A percentile compares a stretch with the other conserved stretches of the same genome.
phyloP scores from a whole-genome alignment of 2,888 invertebrate species.

The Drymonia ruficornis region DNA sequence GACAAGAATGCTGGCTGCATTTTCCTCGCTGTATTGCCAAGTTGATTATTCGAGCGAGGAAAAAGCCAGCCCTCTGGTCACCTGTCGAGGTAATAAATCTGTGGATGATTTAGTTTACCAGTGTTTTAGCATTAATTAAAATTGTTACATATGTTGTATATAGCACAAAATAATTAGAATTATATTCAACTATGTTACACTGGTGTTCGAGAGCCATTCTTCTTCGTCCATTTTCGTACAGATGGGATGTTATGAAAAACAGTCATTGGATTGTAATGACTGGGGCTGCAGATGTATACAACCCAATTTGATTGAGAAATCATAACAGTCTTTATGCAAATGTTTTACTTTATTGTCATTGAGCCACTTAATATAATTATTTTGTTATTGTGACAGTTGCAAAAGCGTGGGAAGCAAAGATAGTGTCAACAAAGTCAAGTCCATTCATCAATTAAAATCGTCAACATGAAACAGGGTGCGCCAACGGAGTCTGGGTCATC shows the following conservation, averaged over 20 bases:
- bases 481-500: background rate
- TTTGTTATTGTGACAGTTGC: conserved; percentile 51
- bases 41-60: too few species aligned
- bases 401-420: conserved; percentile 54
- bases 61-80: too few species aligned
- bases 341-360: conserved; percentile 68
- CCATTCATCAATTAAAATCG: background rate
- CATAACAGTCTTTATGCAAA: conserved; percentile 65
- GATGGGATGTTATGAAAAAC: conserved; percentile 57
- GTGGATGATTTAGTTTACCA: too few species aligned
- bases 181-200: background rate
- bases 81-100: too few species aligned
- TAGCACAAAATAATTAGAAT: too few species aligned
- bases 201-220: background rate
- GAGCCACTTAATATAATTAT: conserved; percentile 45
- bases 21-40: too few species aligned
- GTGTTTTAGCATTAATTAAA: too few species aligned
- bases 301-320: conserved; percentile 58
- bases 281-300: conserved; percentile 41
- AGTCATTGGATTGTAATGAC: conserved; percentile 43
- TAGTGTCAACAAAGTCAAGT: conserved; percentile 26
- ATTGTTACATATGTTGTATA: too few species aligned
- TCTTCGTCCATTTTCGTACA: conserved; percentile 20
- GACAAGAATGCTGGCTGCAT: too few species aligned
- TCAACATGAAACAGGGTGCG: background rate